Base-by-base conservation (phyloP, 2,113 vertebrate species). In the Pelecanus crispus region DNA sequence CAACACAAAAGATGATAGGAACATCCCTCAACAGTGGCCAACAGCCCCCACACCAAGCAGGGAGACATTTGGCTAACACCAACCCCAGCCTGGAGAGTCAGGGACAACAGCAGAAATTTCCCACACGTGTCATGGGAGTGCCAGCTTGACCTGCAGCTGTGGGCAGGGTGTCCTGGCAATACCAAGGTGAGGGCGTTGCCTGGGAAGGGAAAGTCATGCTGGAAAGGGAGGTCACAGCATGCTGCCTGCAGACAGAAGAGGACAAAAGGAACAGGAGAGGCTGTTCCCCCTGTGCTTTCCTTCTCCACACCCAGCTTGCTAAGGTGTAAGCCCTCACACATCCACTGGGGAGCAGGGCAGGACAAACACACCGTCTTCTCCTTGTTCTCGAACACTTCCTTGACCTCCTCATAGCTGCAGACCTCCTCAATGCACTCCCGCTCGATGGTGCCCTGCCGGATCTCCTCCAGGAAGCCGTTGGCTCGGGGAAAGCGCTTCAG, bases 321-420 rank as follows among this genome's bases (percentile, higher is more conserved):
- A 85, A 59, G 82, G 28, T 2, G 5, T 53, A 79, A 77, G 40
- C n/a, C 81, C 53, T 85, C 84, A 32, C 50, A 16, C 62, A 13
- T 6, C 49, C 86, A 12, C 49, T 4, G 72, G 59, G 65, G 22
- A 90, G 78, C 79, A 77, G 67, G 11, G 13, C 66, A 79, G 92
- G 31, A 74, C 53, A 52, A 77, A 98, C 98, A 0, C 97, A 98
- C 99, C 97, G 98, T 99, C 96, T 98, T 97, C 96, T 99, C 99
- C 91, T 99, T 99, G 98, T 98, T 98, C 94, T 99, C 98, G 19
- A 99, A 99, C 78, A 99, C 98, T 66, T 99, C 99, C 88, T 99
- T 98, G 97, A 98, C 99, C 83, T 99, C 99, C 93, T 99, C 99
- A 5, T 99, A 98, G 96, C 98, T 99, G 98, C 98, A 99, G 97